Evolutionary conservation across 2,888 invertebrate genomes (phyloP).

Genomic region (Trisateles emortualis): DNA sequence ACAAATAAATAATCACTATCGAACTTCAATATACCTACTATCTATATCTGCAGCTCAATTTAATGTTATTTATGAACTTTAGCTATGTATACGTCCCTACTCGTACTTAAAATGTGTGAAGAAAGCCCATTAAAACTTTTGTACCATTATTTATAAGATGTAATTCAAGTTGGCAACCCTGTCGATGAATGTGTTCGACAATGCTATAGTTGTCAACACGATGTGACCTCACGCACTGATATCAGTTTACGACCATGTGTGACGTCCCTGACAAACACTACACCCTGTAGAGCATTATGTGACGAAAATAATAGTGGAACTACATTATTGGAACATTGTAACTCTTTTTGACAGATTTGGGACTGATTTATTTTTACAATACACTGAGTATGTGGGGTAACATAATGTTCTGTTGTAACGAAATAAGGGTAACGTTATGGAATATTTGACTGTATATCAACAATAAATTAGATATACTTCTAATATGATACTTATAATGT

Average conservation of each 20-base stretch:
- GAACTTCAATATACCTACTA: too few species aligned
- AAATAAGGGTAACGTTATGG: too few species aligned
- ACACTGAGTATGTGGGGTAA: background rate
- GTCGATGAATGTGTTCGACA: slow-evolving; percentile 18
- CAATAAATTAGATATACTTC: too few species aligned
- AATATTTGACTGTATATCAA: too few species aligned
- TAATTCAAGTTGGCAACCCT: slow-evolving; percentile 25
- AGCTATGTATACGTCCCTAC: background rate
- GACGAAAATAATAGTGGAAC: background rate
- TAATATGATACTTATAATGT: too few species aligned
- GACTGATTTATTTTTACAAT: background rate
- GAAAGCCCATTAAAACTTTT: background rate
- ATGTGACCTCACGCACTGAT: slow-evolving; percentile 30
- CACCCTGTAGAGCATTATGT: slow-evolving; percentile 7
- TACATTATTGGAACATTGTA: background rate
- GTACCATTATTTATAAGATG: background rate
- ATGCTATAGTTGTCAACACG: slow-evolving; percentile 37
- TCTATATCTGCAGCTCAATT: background rate
- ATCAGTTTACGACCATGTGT: slow-evolving; percentile 35
- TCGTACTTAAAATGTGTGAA: background rate
- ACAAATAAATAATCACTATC: too few species aligned
- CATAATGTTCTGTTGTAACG: too few species aligned
- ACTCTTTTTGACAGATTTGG: background rate
- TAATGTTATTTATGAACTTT: slow-evolving; percentile 3
- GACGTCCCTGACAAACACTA: slow-evolving; percentile 14